phyloP scores from a whole-genome alignment of 2,888 invertebrate genomes.

The Ichneumoninae sp. region DNA sequence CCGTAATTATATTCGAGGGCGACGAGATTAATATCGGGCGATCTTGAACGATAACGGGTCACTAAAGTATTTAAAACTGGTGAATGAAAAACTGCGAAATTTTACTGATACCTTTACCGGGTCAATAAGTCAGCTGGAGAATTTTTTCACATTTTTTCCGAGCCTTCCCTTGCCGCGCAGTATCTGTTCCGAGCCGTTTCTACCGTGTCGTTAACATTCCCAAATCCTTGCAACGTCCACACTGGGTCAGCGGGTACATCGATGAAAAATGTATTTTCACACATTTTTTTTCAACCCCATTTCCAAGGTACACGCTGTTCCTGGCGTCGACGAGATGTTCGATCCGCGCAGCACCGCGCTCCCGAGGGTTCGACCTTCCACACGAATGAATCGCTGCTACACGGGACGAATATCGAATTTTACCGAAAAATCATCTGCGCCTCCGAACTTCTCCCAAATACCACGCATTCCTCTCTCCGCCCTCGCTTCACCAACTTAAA shows the following conservation, averaged over 20 bases:
- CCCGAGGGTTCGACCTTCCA: too few relatives aligned
- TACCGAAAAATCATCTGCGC: not conserved
- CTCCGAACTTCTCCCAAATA: not conserved
- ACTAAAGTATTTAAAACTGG: not conserved
- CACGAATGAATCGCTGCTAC: too few relatives aligned
- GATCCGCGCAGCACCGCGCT: too few relatives aligned
- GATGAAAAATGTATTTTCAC: too few relatives aligned
- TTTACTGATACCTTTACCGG: not conserved
- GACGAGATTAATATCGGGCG: not conserved
- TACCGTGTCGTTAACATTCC: not conserved
- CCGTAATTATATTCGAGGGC: not conserved
- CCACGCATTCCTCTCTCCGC: not conserved
- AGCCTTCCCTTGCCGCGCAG: not conserved
- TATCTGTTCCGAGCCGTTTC: not conserved
- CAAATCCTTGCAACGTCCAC: not conserved
- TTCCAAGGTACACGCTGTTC: too few relatives aligned
- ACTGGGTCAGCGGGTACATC: not conserved
- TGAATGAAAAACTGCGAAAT: not conserved
- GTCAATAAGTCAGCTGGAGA: not conserved
- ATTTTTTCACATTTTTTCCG: not conserved
- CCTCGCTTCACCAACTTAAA: not conserved
- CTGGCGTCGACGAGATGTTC: too few relatives aligned
- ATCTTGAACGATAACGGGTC: not conserved
- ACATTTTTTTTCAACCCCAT: too few relatives aligned
- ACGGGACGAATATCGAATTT: too few relatives aligned